phyloP scores from a whole-genome alignment of 1,140 invertebrate species.

The Pseudachorutes palmiensis region DNA sequence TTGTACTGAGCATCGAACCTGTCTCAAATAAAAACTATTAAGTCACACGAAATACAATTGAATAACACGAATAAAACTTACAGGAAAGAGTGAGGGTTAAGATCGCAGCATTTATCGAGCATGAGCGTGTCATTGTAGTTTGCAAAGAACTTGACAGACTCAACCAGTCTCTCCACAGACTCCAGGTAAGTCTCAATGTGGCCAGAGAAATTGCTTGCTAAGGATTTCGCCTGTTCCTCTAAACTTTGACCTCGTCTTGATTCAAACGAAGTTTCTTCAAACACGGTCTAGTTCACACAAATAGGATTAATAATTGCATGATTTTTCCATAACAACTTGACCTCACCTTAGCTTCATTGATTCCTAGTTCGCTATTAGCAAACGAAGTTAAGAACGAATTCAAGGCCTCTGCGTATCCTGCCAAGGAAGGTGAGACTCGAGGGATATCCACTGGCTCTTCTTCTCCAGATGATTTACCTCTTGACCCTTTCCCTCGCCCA shows the following conservation, averaged over 20 bases:
- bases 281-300: neutral
- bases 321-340: neutral
- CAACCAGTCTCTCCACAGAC: conserved; percentile 18
- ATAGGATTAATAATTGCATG: neutral
- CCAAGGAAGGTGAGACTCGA: no score
- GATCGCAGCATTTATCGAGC: neutral
- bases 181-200: conserved; percentile 18
- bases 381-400: no score
- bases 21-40: neutral
- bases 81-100: neutral
- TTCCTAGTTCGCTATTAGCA: conserved; percentile 20
- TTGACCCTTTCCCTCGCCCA: no score
- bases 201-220: conserved; percentile 15
- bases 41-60: neutral
- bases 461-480: no score
- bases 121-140: neutral
- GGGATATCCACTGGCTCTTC: no score
- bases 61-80: neutral
- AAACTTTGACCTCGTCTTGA: neutral
- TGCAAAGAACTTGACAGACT: conserved; percentile 7
- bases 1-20: neutral
- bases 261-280: conserved; percentile 7
- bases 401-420: no score
- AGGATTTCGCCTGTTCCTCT: conserved; percentile 10
- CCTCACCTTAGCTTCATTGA: conserved; percentile 18